These are phyloP conservation scores for Ormyrus labotus DNA, from an alignment of 2,888 invertebrate genomes.

Conservation along the genomic window DNA sequence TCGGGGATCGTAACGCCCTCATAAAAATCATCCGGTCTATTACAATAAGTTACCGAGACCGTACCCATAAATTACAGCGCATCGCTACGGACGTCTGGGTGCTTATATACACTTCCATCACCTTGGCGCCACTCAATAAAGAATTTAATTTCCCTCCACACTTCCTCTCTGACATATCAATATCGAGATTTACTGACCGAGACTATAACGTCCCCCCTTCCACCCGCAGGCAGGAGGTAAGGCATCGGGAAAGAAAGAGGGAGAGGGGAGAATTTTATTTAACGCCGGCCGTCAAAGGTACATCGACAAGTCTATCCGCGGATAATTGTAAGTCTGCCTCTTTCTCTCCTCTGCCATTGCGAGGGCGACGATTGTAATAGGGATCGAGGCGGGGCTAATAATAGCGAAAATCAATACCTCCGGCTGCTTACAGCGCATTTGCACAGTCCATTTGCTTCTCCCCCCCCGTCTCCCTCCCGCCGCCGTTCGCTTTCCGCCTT, in stretches of 20 bases:
- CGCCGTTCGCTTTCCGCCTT: neutral
- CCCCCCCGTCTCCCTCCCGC: neutral
- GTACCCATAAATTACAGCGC: too few relatives aligned
- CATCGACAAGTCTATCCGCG: slow-evolving; percentile 35
- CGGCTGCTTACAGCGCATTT: slow-evolving; percentile 21
- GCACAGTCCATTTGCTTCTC: neutral
- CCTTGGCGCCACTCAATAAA: too few relatives aligned
- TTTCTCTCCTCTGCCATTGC: slow-evolving; percentile 2
- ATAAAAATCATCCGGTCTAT: too few relatives aligned
- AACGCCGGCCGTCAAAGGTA: neutral
- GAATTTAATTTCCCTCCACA: too few relatives aligned
- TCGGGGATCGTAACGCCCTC: too few relatives aligned
- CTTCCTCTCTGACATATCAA: too few relatives aligned
- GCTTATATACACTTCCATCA: too few relatives aligned
- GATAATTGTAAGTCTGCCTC: slow-evolving; percentile 26
- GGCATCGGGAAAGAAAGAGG: neutral
- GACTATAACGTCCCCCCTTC: too few relatives aligned
- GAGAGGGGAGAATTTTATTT: slow-evolving; percentile 44
- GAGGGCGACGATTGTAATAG: slow-evolving; percentile 57
- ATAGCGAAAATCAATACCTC: slow-evolving; percentile 68
- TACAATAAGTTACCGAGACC: too few relatives aligned
- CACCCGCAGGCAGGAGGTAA: too few relatives aligned
- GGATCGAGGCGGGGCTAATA: slow-evolving; percentile 68
- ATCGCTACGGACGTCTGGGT: too few relatives aligned
- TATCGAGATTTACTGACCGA: too few relatives aligned